Evolutionary conservation across 53 echinoderm and acorn worm genomes (phyloP).

Genomic region (Henricia sp.): DNA sequence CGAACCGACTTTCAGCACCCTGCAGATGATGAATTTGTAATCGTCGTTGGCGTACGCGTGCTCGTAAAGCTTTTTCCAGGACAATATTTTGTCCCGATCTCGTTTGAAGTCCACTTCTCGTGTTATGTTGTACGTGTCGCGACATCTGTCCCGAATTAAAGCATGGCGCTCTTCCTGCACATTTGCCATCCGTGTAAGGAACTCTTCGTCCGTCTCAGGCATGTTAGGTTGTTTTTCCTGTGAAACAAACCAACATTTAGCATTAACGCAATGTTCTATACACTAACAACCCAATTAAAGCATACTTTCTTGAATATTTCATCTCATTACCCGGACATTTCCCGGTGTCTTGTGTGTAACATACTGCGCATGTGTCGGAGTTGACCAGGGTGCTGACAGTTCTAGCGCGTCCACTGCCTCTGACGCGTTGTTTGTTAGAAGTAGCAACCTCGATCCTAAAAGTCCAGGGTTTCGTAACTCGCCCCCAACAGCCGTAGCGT

Average conservation of each 20-base stretch:
- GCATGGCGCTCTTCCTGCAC: conserved; percentile 26
- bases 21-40: conserved; percentile 49
- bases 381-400: no score
- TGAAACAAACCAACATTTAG: not conserved
- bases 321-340: not conserved
- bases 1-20: conserved; percentile 45
- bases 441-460: not conserved
- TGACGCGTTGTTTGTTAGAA: no score
- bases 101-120: conserved; percentile 5
- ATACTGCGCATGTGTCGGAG: no score
- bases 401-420: no score
- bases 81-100: conserved; percentile 36
- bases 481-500: not conserved
- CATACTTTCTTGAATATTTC: not conserved
- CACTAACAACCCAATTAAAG: not conserved
- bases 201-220: not conserved
- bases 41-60: conserved; percentile 52
- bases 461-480: not conserved
- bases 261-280: not conserved
- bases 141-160: conserved; percentile 5
- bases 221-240: not conserved
- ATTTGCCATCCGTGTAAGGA: conserved; percentile 10
- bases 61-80: conserved; percentile 33
- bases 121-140: conserved; percentile 27
- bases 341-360: not conserved